Base-by-base conservation (phyloP, 2,888 invertebrate species). In the Protophormia terraenovae region DNA sequence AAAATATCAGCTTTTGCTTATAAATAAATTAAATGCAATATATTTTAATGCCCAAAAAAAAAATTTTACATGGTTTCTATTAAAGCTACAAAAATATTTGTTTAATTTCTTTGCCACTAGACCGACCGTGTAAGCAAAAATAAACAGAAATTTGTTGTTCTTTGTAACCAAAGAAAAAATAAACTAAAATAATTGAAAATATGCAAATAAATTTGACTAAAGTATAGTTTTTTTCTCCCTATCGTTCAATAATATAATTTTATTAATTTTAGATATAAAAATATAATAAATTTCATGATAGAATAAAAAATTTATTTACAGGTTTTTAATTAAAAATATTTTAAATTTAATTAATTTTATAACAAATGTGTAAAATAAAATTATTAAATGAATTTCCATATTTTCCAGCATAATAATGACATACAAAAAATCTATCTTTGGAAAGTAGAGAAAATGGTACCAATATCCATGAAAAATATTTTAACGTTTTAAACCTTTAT, bases 141-240 rank as follows among this genome's bases (percentile, higher is more conserved):
- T n/a, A 38, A 27, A 7, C 10, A 60, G 29, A 8, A n/a, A 24
- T 19, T 16, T 32, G 1, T 14, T 45, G 24, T 58, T 58, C 41
- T 19, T 8, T 41, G 14, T 6, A 14, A 8, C 10, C 5, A 16
- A 12, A 38, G n/a, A 8, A 58, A 53, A 19, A 32, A 6, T 14
- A 14, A 2, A n/a, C n/a, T 19, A 8, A 62, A 64, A 27, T 66
- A 29, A 76, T 66, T 66, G 41, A 66, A 41, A 53, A 66, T 45
- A 76, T 76, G 29, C 55, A 76, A 55, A 76, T 66, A 32, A 66
- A 66, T 66, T 55, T 55, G 14, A 45, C 45, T 41, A 5, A 14
- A 64, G 27, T 27, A 12, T 7, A 14, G 16, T 6, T 7, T 8
- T 24, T 50, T 50, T 50, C n/a, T n/a, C n/a, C n/a, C n/a, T 50